Percentiles rank a stretch among this genome's conserved stretches.
phyloP scores from a whole-genome alignment of 2,113 vertebrate species.

The Corvus moneduloides region DNA sequence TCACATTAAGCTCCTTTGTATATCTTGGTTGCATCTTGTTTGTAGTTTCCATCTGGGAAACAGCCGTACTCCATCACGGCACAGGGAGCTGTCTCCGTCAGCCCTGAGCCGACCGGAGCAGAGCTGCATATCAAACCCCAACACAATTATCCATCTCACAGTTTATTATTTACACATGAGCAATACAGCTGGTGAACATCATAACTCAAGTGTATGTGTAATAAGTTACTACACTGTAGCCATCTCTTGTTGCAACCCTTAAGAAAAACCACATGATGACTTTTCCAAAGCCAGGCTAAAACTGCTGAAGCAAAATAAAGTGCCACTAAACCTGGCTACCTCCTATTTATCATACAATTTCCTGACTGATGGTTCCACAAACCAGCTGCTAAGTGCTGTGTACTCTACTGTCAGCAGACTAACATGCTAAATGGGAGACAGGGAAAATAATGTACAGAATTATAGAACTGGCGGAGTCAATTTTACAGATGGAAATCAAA shows the following conservation, averaged over 20 bases:
- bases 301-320: constrained; percentile 83
- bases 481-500: constrained; percentile 73
- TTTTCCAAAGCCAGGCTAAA: constrained; percentile 78
- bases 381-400: constrained; percentile 83
- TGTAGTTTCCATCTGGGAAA: constrained; percentile 21
- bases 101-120: not conserved
- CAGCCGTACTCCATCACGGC: constrained; percentile 28
- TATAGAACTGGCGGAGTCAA: constrained; percentile 54
- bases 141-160: constrained; percentile 61
- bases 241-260: constrained; percentile 69
- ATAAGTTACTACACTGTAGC: constrained; percentile 61
- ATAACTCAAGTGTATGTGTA: constrained; percentile 71
- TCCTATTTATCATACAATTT: constrained; percentile 84
- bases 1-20: not conserved
- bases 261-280: constrained; percentile 75
- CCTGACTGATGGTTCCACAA: constrained; percentile 83
- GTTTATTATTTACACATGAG: constrained; percentile 78
- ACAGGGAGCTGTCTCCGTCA: constrained; percentile 46
- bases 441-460: constrained; percentile 71
- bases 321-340: constrained; percentile 76
- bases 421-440: constrained; percentile 76
- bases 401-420: constrained; percentile 80
- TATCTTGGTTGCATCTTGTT: constrained; percentile 24
- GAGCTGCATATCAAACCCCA: constrained; percentile 45
- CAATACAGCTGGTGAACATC: constrained; percentile 67